A percentile compares a stretch with the other conserved stretches of the same genome.
phyloP scores from a whole-genome alignment of 2,113 vertebrate species.

The Strix aluco region DNA sequence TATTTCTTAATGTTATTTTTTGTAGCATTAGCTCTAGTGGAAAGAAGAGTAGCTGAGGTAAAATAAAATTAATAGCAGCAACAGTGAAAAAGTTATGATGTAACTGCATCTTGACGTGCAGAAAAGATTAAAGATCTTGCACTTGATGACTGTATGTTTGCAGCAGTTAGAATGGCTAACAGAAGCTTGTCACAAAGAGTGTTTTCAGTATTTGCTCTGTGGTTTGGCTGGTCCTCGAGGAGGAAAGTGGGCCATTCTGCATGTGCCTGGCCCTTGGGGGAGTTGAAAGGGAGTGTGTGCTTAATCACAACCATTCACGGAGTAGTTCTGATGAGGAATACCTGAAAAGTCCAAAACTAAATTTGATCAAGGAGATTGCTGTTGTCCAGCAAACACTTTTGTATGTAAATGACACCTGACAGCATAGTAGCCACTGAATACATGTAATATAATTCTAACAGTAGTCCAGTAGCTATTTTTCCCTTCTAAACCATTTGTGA shows the following conservation, averaged over 20 bases:
- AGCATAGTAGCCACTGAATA: neutral
- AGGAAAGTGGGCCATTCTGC: neutral
- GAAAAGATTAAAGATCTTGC: neutral
- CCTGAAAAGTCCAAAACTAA: neutral
- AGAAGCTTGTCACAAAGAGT: neutral
- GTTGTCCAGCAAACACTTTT: neutral
- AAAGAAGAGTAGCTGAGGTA: neutral
- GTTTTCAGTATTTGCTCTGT: neutral
- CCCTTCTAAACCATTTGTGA: neutral
- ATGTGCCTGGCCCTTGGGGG: neutral
- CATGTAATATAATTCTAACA: neutral
- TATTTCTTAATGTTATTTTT: neutral
- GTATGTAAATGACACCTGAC: neutral
- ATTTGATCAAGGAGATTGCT: neutral
- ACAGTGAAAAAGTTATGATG: neutral
- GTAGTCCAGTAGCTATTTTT: neutral
- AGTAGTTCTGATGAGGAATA: neutral
- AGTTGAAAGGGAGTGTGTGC: neutral
- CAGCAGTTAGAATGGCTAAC: neutral
- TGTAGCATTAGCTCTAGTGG: neutral
- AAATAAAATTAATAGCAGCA: neutral
- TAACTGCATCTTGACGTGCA: neutral
- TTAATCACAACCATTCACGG: neutral
- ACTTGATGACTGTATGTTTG: neutral
- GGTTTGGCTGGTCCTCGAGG: neutral